Conservation (phyloP, 1,140 invertebrate genomes). For the Proales similis region DNA sequence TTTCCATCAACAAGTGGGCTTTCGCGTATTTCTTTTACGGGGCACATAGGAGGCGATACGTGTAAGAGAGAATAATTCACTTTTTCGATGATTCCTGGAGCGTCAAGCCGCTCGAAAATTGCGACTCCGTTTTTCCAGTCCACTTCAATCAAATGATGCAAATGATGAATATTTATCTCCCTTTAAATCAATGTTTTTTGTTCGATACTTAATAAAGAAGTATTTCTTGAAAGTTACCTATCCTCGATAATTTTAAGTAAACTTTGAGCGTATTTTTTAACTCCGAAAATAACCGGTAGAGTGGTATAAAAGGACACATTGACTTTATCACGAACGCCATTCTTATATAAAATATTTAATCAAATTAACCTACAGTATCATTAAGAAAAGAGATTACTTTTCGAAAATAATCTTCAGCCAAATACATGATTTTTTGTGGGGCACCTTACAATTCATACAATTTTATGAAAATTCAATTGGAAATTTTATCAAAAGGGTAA, state of each 20-base stretch:
- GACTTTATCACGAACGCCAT: conserved; percentile 63
- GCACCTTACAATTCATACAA: too few relatives aligned
- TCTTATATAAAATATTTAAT: too few relatives aligned
- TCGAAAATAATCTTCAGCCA: conserved; percentile 67
- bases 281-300: conserved; percentile 79
- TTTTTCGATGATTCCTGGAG: conserved; percentile 54
- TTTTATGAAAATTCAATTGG: too few relatives aligned
- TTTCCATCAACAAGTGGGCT: conserved; percentile 44
- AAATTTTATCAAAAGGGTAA: too few relatives aligned
- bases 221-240: too few relatives aligned
- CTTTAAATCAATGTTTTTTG: too few relatives aligned
- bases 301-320: conserved; percentile 77
- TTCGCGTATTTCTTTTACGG: conserved; percentile 21
- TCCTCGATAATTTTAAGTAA: conserved; percentile 70
- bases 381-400: too few relatives aligned
- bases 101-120: conserved; percentile 69
- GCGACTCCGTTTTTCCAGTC: conserved; percentile 65
- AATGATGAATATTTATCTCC: conserved; percentile 18
- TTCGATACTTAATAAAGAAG: too few relatives aligned
- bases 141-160: conserved; percentile 66
- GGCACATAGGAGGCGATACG: conserved; percentile 51
- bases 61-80: conserved; percentile 77
- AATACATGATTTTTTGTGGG: conserved; percentile 89
- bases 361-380: too few relatives aligned
- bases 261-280: conserved; percentile 82